These are phyloP conservation scores for Meloidogyne hapla DNA, from an alignment of 1,140 invertebrate species.

Conservation along the genomic window DNA sequence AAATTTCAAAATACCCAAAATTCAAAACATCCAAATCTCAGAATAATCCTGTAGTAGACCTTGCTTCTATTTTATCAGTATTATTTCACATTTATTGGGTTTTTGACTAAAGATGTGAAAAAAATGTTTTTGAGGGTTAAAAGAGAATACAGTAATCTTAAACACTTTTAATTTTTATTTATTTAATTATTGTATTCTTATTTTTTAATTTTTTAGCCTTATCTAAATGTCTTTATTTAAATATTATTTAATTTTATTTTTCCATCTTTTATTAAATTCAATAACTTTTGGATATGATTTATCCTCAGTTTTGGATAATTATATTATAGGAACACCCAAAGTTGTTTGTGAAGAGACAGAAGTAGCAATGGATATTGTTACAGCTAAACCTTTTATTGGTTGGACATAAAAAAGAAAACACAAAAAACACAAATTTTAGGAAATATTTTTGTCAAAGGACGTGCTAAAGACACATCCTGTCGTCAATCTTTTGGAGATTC, in stretches of 20 bases:
- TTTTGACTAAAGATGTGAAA: no score
- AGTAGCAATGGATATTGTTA: slow-evolving; percentile 56
- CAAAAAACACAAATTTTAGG: slow-evolving; percentile 3
- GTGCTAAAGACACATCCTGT: slow-evolving; percentile 58
- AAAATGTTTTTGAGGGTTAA: no score
- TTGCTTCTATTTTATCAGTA: no score
- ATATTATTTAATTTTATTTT: background rate
- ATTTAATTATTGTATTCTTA: no score
- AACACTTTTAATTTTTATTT: no score
- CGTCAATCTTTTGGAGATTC: slow-evolving; percentile 51
- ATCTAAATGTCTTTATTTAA: background rate
- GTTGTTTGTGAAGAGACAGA: slow-evolving; percentile 60
- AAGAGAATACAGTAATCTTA: no score
- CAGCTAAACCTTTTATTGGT: slow-evolving; percentile 57
- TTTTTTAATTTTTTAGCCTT: no score
- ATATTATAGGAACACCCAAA: slow-evolving; percentile 49
- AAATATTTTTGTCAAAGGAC: slow-evolving; percentile 49
- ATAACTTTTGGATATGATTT: slow-evolving; percentile 6
- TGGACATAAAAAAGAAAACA: slow-evolving; percentile 20
- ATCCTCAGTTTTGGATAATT: slow-evolving; percentile 27
- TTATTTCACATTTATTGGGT: no score
- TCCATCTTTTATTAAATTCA: background rate
- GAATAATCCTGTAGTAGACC: no score
- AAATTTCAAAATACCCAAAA: no score
- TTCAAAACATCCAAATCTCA: no score